phyloP scores from a whole-genome alignment of 1,140 invertebrate genomes.

The Cardiocondyla obscurior region DNA sequence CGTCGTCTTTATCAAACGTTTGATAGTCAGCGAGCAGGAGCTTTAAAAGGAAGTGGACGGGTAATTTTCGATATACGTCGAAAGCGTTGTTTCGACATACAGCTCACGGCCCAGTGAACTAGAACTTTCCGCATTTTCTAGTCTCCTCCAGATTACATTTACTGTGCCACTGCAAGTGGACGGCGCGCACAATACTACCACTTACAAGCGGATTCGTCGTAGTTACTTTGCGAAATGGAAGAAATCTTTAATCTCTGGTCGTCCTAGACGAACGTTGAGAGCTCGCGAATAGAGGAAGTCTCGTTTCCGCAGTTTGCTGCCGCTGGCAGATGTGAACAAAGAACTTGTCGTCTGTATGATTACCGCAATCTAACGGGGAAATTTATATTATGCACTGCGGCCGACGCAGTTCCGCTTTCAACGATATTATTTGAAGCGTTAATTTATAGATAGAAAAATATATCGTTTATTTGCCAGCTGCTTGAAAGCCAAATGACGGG shows the following conservation, averaged over 20 bases:
- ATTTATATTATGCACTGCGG: conserved; percentile 7
- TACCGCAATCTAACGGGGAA: conserved; percentile 51
- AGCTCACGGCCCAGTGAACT: background rate
- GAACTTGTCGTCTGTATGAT: conserved; percentile 40
- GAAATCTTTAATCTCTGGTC: conserved; percentile 63
- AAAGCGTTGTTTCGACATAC: background rate
- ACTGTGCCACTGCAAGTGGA: background rate
- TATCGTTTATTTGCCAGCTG: background rate
- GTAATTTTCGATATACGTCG: background rate
- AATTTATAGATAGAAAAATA: background rate
- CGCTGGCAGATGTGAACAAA: conserved; percentile 23
- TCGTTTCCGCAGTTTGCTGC: conserved; percentile 53
- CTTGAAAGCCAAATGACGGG: background rate
- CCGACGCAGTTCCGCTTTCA: background rate
- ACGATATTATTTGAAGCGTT: background rate
- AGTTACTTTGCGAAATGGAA: conserved; percentile 47
- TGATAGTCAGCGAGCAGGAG: background rate
- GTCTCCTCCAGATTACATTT: background rate
- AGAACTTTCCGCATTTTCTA: conserved; percentile 3
- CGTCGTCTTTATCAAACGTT: background rate
- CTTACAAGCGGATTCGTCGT: conserved; percentile 33
- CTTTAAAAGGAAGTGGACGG: background rate
- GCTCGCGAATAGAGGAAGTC: conserved; percentile 44
- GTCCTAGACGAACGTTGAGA: conserved; percentile 13
- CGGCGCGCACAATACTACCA: background rate